Percentiles rank a stretch among this genome's conserved stretches.
Evolutionary conservation across 2,797 vertebrate species (phyloP).

Genomic region (Syngnathus rostellatus): DNA sequence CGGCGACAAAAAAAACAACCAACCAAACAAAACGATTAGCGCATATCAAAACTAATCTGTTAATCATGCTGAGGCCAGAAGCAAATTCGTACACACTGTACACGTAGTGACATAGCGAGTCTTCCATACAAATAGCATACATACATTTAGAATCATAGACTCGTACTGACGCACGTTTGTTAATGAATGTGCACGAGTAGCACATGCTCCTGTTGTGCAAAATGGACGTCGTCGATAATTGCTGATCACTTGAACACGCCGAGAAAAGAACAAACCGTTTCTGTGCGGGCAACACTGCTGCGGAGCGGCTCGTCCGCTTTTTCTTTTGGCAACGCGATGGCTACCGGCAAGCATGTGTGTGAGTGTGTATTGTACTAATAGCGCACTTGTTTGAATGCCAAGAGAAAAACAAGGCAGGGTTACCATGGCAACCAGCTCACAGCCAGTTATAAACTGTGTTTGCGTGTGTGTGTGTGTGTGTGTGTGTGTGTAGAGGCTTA

Average conservation of each 20-base stretch:
- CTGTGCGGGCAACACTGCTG: conserved; percentile 26
- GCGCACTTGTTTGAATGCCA: neutral
- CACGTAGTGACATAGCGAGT: too few species aligned
- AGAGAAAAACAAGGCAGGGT: neutral
- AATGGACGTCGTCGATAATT: conserved; percentile 63
- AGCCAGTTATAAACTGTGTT: neutral
- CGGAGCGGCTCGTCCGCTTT: conserved; percentile 20
- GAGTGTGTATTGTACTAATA: conserved; percentile 14
- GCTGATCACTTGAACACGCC: neutral
- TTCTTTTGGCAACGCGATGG: conserved; percentile 61
- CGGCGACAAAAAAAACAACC: conserved; percentile 58
- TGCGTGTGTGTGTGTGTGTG: conserved; percentile 8
- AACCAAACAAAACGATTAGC: conserved; percentile 7
- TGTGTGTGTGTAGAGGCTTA: conserved; percentile 5
- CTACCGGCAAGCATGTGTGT: conserved; percentile 32
- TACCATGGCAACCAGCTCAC: conserved; percentile 1
- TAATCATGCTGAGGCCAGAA: neutral
- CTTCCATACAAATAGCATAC: neutral
- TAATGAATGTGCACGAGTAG: neutral
- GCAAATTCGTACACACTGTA: neutral
- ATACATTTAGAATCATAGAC: neutral
- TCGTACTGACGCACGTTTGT: conserved; percentile 16
- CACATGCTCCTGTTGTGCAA: conserved; percentile 92
- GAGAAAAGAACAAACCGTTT: conserved; percentile 31
- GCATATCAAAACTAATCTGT: neutral